Evolutionary conservation across 2,113 vertebrate species (phyloP).

Genomic region (Scomber colias): DNA sequence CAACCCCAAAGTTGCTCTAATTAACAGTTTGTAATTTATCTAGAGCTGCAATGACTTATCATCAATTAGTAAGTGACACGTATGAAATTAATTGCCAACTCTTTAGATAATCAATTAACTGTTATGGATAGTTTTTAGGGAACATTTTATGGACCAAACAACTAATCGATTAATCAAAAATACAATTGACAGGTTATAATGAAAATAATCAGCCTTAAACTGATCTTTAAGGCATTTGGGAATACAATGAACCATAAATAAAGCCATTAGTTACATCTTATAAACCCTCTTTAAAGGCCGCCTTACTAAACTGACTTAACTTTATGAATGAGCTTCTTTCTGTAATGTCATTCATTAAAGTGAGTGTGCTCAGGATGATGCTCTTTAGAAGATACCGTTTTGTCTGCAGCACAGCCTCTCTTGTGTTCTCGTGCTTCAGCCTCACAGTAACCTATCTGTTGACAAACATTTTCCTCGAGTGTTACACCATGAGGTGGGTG

Average conservation of each 20-base stretch:
- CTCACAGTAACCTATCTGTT: constrained; percentile 58
- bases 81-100: too few relatives aligned
- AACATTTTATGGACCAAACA: too few relatives aligned
- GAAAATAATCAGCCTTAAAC: too few relatives aligned
- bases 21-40: background rate
- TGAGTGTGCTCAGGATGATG: background rate
- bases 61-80: too few relatives aligned
- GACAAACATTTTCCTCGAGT: constrained; percentile 49
- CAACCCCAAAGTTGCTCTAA: background rate
- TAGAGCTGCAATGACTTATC: too few relatives aligned
- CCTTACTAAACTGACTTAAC: background rate
- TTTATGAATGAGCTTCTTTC: too few relatives aligned
- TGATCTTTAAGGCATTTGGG: background rate
- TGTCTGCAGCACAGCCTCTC: constrained; percentile 47
- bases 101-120: too few relatives aligned
- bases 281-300: background rate
- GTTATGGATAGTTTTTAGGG: too few relatives aligned
- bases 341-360: background rate
- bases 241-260: background rate
- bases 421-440: constrained; percentile 42
- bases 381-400: constrained; percentile 23
- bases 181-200: too few relatives aligned
- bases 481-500: constrained; percentile 58
- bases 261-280: background rate
- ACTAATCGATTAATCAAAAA: too few relatives aligned